These are phyloP conservation scores for Dipus sagitta DNA, from an alignment of 2,797 vertebrate species.

Conservation along the genomic window DNA sequence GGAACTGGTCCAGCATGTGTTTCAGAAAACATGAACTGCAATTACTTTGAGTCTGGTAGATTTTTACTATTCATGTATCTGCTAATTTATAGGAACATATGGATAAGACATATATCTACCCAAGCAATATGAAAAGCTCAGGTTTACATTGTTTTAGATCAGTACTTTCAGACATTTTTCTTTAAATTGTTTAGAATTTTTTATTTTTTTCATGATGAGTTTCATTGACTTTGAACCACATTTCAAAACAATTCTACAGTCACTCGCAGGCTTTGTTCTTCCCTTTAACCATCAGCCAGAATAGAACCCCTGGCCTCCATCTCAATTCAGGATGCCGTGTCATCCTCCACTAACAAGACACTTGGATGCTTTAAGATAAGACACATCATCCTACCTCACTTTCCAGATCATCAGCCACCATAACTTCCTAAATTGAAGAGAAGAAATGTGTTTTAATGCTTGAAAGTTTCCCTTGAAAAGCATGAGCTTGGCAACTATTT, in stretches of 20 bases:
- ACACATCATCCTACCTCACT: slow-evolving; percentile 85
- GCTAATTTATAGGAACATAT: slow-evolving; percentile 30
- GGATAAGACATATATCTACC: slow-evolving; percentile 25
- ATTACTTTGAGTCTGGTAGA: neutral
- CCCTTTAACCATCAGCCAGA: slow-evolving; percentile 1
- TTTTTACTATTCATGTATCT: slow-evolving; percentile 49
- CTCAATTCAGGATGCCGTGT: neutral
- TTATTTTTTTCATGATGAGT: slow-evolving; percentile 27
- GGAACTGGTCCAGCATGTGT: neutral
- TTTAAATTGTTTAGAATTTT: slow-evolving; percentile 48
- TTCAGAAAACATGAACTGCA: slow-evolving; percentile 33
- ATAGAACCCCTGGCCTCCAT: neutral
- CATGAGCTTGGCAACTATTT: neutral
- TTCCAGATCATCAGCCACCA: slow-evolving; percentile 90
- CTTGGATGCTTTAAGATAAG: slow-evolving; percentile 54
- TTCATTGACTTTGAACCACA: slow-evolving; percentile 41
- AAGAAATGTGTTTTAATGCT: slow-evolving; percentile 68
- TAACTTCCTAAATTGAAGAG: slow-evolving; percentile 87
- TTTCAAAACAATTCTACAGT: neutral
- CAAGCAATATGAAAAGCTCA: slow-evolving; percentile 36
- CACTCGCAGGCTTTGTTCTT: neutral
- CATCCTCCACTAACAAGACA: neutral
- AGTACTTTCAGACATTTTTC: slow-evolving; percentile 35
- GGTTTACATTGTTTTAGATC: slow-evolving; percentile 51
- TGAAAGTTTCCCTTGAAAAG: slow-evolving; percentile 29